Evolutionary conservation across 2,113 vertebrate genomes (phyloP), one percentile per base, ranked within the genome.

Genomic region (Falcunculus frontatus): DNA sequence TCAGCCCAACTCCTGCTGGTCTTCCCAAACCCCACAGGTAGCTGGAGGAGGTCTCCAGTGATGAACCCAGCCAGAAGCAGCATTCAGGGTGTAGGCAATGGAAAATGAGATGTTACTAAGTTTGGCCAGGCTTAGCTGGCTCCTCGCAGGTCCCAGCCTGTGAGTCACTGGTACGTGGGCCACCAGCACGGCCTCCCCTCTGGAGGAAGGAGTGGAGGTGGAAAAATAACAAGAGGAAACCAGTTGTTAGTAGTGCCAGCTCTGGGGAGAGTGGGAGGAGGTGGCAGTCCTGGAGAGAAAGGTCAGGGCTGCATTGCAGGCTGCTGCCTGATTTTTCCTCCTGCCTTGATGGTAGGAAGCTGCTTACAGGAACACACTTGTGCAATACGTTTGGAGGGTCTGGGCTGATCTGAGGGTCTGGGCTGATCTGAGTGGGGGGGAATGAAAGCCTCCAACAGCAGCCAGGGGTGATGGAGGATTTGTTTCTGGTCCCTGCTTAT

Each of bases 221-320:
- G 93, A 93, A 96, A 88, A 96, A 96, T 88, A 96, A 88, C 91
- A 80, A 90, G 93, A 96, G 91, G 95, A 96, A 96, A 94, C 84
- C 87, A 93, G 84, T 15, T 77, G 73, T 95, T 94, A 93, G 92
- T 91, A 94, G 95, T 91, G 93, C 91, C 96, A 96, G 89, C 91
- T 87, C 87, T 37, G 17, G 84, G 77, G 46, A 89, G 89, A 91
- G 87, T 74, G 73, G 92, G 93, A 94, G 93, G 95, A 96, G 84
- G 95, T 89, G 77, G 87, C 92, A 94, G 89, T 68, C 81, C 93
- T 93, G 91, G 76, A 83, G 64, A 42, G 76, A 94, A 96, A 90
- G 96, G 93, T 96, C 95, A 96, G 42, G 76, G 55, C 67, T 86
- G 57, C 29, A 14, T 8, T 88, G 57, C 33, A 72, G 85, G 65